Conservation (phyloP, 2,113 vertebrate species). For the Leptodactylus fuscus region DNA sequence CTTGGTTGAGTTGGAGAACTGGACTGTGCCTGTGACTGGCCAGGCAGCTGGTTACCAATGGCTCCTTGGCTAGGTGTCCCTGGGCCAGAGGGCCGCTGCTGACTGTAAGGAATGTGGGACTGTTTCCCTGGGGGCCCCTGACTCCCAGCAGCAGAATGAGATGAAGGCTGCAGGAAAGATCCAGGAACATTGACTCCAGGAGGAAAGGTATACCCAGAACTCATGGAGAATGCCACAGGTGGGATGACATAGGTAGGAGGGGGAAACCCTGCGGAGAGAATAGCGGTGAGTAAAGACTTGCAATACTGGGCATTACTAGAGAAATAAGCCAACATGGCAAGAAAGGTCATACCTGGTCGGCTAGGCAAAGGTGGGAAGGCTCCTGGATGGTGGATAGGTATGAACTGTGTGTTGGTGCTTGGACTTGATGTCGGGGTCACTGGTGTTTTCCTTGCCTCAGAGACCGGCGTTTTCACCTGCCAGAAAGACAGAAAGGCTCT, state of each 20-base stretch:
- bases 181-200: conserved; percentile 90
- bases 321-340: conserved; percentile 50
- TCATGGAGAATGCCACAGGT: conserved; percentile 95
- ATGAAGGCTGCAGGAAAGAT: conserved; percentile 88
- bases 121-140: conserved; percentile 91
- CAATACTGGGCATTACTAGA: too few species aligned
- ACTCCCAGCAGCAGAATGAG: conserved; percentile 85
- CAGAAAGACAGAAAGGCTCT: conserved; percentile 60
- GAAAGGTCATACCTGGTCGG: conserved; percentile 91
- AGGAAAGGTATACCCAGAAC: conserved; percentile 93
- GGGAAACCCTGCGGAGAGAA: conserved; percentile 86
- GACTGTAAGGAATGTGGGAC: conserved; percentile 98
- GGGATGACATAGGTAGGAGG: conserved; percentile 93
- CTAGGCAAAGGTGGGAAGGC: conserved; percentile 96
- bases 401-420: conserved; percentile 92
- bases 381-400: conserved; percentile 95
- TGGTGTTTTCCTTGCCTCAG: conserved; percentile 93
- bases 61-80: conserved; percentile 86
- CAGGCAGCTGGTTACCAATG: conserved; percentile 80
- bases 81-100: conserved; percentile 94
- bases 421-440: conserved; percentile 86
- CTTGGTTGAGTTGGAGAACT: conserved; percentile 82
- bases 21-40: conserved; percentile 75
- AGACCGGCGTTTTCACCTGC: conserved; percentile 93
- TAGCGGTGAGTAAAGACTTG: too few species aligned